Evolutionary conservation across 2,888 invertebrate species (phyloP).

Genomic region (Euzetes globulus): DNA sequence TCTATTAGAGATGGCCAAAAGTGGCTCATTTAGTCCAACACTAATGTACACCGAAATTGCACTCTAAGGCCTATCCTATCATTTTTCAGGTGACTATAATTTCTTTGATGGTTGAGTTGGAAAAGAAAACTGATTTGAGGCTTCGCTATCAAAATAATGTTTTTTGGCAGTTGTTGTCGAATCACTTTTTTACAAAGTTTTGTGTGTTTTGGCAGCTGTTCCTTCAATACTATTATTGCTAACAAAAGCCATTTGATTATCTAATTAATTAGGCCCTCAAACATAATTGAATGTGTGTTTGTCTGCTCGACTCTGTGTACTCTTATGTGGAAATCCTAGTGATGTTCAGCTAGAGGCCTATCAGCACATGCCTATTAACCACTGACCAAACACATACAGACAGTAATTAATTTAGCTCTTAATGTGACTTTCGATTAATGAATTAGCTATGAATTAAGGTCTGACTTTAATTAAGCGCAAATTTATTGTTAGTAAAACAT

Average conservation of each 20-base stretch:
- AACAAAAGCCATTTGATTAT: background rate
- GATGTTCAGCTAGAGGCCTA: background rate
- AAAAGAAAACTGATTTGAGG: background rate
- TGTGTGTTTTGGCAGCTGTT: constrained; percentile 23
- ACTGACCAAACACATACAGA: constrained; percentile 10
- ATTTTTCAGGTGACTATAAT: constrained; percentile 25
- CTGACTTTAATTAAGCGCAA: background rate
- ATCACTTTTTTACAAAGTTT: constrained; percentile 17
- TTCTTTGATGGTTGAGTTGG: constrained; percentile 16
- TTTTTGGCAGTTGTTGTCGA: constrained; percentile 18
- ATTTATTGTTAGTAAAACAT: background rate
- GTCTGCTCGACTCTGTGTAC: background rate
- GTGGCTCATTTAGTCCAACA: constrained; percentile 15
- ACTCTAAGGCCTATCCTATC: constrained; percentile 14
- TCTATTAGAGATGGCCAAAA: constrained; percentile 22
- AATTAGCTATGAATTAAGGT: background rate
- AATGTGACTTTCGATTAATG: background rate
- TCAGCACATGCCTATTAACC: background rate
- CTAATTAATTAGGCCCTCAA: constrained; percentile 22
- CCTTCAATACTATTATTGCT: background rate
- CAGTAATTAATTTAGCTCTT: background rate
- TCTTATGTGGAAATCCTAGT: background rate
- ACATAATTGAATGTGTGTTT: background rate
- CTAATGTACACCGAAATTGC: constrained; percentile 17
- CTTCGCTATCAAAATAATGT: constrained; percentile 2